Evolutionary conservation across 2,797 vertebrate species (phyloP).

Genomic region (Alauda arvensis): DNA sequence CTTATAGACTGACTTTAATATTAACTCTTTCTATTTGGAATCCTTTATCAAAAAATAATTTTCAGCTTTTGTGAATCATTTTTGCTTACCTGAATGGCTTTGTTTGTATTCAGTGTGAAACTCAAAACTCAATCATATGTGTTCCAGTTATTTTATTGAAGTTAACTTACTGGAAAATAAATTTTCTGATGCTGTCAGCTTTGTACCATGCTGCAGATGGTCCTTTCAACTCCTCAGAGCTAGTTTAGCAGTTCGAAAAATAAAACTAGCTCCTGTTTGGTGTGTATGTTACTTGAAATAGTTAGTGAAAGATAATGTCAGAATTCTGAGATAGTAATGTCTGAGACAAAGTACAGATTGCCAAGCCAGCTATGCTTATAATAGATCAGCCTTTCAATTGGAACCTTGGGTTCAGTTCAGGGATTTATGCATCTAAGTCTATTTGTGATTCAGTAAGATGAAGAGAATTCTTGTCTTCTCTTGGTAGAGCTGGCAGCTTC

Average conservation of each 20-base stretch:
- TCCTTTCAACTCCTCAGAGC: neutral
- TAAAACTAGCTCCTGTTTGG: neutral
- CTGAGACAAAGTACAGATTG: slow-evolving; percentile 17
- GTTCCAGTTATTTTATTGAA: neutral
- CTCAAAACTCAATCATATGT: neutral
- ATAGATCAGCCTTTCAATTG: neutral
- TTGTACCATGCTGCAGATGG: neutral
- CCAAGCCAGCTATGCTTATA: neutral
- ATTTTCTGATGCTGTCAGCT: neutral
- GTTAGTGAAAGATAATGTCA: neutral
- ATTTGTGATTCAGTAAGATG: neutral
- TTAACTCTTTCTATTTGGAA: neutral
- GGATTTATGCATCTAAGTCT: neutral
- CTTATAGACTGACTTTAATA: neutral
- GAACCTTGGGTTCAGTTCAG: neutral
- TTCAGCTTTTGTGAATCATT: neutral
- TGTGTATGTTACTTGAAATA: neutral
- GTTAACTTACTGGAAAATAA: neutral
- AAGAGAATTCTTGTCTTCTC: neutral
- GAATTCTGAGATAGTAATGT: slow-evolving; percentile 6
- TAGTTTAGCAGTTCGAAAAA: slow-evolving; percentile 23
- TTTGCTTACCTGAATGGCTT: neutral
- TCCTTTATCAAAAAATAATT: neutral
- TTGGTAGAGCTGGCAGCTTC: neutral
- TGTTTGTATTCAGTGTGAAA: neutral